Evolutionary conservation across 2,113 vertebrate genomes (phyloP).

Genomic region (Onychorhynchus coronatus): DNA sequence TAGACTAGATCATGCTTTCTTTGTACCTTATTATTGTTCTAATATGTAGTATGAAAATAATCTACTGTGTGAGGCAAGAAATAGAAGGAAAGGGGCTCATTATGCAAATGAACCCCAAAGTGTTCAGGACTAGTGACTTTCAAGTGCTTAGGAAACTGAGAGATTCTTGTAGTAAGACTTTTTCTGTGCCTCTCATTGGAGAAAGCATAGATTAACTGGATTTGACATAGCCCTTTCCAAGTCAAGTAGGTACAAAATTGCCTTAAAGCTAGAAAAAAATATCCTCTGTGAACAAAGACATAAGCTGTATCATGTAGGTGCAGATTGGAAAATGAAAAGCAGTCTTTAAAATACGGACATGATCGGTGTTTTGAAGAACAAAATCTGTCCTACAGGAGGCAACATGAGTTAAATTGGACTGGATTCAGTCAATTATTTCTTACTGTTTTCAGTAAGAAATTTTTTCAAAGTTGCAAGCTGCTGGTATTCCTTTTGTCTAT

Average conservation of each 20-base stretch:
- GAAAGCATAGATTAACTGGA: neutral
- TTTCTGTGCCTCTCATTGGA: fast-evolving
- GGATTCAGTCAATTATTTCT: neutral
- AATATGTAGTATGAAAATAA: conserved; percentile 42
- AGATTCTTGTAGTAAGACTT: neutral
- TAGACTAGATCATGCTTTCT: neutral
- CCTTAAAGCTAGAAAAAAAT: neutral
- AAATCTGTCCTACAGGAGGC: neutral
- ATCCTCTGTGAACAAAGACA: neutral
- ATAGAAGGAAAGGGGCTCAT: conserved; percentile 18
- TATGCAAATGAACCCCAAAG: conserved; percentile 48
- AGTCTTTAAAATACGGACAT: neutral
- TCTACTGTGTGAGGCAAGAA: conserved; percentile 20
- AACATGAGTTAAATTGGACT: neutral
- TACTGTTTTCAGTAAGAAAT: neutral
- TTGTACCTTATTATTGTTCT: conserved; percentile 23
- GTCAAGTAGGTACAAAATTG: neutral
- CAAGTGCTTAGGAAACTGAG: neutral
- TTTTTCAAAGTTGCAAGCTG: neutral
- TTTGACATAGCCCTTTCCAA: neutral
- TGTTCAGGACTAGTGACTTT: conserved; percentile 35
- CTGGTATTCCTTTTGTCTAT: neutral
- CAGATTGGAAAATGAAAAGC: neutral
- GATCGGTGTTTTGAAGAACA: neutral
- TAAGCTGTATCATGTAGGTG: neutral